Percentiles rank a stretch among this genome's conserved stretches.
These are phyloP conservation scores for Scaptomyza graminum DNA, from an alignment of 1,140 invertebrate genomes.

Conservation along the genomic window DNA sequence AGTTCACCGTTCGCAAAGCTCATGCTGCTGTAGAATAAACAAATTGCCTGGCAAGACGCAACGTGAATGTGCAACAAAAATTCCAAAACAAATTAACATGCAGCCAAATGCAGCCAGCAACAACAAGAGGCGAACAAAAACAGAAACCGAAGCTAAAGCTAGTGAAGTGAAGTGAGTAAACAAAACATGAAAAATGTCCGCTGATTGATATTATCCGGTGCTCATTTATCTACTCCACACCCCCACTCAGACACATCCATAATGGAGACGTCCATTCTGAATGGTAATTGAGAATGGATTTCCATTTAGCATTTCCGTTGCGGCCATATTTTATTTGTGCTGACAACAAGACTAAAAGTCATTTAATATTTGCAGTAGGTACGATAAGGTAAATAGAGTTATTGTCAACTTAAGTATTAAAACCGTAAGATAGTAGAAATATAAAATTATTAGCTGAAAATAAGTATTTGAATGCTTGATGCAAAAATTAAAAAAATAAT, in stretches of 20 bases:
- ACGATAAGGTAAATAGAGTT: neutral
- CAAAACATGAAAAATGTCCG: conserved; percentile 77
- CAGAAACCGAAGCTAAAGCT: conserved; percentile 17
- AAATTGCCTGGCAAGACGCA: conserved; percentile 51
- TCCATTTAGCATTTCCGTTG: conserved; percentile 70
- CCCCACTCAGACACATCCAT: conserved; percentile 1
- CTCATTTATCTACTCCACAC: neutral
- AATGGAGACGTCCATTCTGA: conserved; percentile 6
- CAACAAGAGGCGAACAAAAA: conserved; percentile 13
- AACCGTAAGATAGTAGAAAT: too few relatives aligned
- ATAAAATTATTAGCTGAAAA: too few relatives aligned
- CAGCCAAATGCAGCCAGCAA: conserved; percentile 2
- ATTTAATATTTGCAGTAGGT: conserved; percentile 1
- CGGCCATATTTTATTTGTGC: conserved; percentile 65
- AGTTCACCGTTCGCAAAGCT: conserved; percentile 9
- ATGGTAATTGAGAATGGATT: conserved; percentile 39
- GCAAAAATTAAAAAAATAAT: too few relatives aligned
- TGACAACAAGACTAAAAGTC: conserved; percentile 30
- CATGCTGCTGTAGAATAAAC: conserved; percentile 50
- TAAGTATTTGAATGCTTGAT: too few relatives aligned
- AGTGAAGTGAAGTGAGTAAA: conserved; percentile 64
- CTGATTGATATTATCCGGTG: conserved; percentile 80
- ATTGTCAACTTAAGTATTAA: too few relatives aligned
- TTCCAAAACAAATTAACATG: conserved; percentile 57
- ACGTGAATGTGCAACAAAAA: conserved; percentile 47